These are phyloP conservation scores for Mixornis gularis DNA, from an alignment of 2,113 vertebrate genomes.

Conservation along the genomic window DNA sequence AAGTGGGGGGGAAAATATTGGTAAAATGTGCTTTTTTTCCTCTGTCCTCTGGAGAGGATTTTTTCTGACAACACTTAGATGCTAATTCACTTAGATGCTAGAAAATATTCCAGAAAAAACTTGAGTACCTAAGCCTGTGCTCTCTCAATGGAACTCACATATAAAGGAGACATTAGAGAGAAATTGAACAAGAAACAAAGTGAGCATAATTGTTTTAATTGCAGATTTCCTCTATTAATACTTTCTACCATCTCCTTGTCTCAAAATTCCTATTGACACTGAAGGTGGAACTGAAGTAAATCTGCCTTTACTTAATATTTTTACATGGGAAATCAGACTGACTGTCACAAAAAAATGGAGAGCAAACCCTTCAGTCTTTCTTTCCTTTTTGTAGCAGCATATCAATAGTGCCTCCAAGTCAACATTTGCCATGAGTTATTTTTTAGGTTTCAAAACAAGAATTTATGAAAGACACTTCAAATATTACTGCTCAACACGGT, in stretches of 20 bases:
- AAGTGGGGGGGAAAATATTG: not conserved
- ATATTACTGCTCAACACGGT: not conserved
- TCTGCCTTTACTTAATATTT: not conserved
- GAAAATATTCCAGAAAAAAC: not conserved
- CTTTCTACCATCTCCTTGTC: not conserved
- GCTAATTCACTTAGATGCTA: not conserved
- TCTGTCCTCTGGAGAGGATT: not conserved
- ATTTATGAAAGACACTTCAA: not conserved
- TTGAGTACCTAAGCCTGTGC: not conserved
- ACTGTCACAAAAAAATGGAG: not conserved
- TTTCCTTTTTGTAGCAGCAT: not conserved
- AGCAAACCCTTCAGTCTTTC: not conserved
- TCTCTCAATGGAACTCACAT: not conserved
- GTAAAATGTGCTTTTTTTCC: fast-evolving
- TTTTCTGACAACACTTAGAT: not conserved
- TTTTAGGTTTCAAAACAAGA: not conserved
- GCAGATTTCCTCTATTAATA: not conserved
- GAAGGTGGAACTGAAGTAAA: not conserved
- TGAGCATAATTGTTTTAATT: not conserved
- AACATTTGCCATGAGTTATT: not conserved
- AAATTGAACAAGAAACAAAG: not conserved
- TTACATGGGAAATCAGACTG: not conserved
- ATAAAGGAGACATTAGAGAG: not conserved
- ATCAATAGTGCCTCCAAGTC: not conserved
- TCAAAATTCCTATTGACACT: not conserved